phyloP scores from a whole-genome alignment of 2,888 invertebrate genomes.

The Ischnus inquisitorius region DNA sequence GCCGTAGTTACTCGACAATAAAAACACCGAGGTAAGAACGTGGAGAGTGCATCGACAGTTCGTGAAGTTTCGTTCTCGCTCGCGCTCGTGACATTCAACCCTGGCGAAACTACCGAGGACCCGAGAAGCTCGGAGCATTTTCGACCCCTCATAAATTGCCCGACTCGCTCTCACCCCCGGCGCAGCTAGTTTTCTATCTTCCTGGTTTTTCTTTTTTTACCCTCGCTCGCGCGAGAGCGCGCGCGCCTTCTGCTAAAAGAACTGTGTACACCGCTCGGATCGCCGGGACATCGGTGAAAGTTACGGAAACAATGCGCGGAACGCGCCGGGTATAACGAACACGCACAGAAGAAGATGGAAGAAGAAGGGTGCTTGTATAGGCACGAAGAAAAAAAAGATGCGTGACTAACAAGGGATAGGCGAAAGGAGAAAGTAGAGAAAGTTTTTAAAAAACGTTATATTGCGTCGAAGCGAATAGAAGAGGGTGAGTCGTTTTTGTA shows the following conservation, averaged over 20 bases:
- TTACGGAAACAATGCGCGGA: conserved; percentile 81
- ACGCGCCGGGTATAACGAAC: conserved; percentile 70
- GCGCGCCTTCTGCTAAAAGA: conserved; percentile 53
- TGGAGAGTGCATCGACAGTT: conserved; percentile 62
- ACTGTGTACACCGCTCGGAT: conserved; percentile 47
- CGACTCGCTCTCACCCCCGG: conserved; percentile 36
- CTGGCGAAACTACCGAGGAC: conserved; percentile 31
- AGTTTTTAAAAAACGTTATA: conserved; percentile 59
- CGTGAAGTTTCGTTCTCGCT: conserved; percentile 38
- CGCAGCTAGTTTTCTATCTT: conserved; percentile 67
- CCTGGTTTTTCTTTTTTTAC: conserved; percentile 74
- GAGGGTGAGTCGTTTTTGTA: conserved; percentile 16
- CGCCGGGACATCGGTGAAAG: conserved; percentile 77
- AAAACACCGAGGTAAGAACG: conserved; percentile 40
- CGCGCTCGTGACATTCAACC: background rate
- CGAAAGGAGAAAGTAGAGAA: conserved; percentile 73
- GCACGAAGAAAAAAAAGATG: conserved; percentile 53
- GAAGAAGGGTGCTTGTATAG: conserved; percentile 50
- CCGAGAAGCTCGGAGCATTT: conserved; percentile 47
- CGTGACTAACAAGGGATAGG: conserved; percentile 69
- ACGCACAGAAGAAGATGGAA: conserved; percentile 62
- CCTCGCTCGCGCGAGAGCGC: conserved; percentile 50
- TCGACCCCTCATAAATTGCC: conserved; percentile 80
- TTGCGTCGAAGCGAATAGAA: conserved; percentile 55
- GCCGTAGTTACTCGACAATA: conserved; percentile 42